Evolutionary conservation across 2,113 vertebrate species (phyloP).

Genomic region (Catharus minimus): DNA sequence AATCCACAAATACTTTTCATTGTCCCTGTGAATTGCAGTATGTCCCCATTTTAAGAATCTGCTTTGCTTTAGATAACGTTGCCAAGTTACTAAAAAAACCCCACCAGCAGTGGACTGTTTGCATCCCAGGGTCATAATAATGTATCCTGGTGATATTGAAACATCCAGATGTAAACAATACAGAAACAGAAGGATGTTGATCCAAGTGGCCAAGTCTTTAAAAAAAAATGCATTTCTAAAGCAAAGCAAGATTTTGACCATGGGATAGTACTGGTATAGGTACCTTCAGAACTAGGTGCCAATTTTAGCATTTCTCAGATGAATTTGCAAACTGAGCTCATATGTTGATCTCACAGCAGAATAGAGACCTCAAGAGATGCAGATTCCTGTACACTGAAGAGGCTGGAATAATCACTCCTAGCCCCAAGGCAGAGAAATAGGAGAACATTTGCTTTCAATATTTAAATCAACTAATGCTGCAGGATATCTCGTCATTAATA

Average conservation of each 20-base stretch:
- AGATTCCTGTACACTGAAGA: not conserved
- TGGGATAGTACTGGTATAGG: not conserved
- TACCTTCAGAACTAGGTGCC: not conserved
- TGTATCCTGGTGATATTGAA: conserved; percentile 39
- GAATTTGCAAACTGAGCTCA: not conserved
- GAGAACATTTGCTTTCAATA: conserved; percentile 42
- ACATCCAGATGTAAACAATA: conserved; percentile 28
- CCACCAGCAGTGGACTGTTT: conserved; percentile 9
- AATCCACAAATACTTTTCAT: not conserved
- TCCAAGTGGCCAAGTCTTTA: not conserved
- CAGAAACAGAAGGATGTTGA: not conserved
- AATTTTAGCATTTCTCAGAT: not conserved
- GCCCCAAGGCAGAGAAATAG: not conserved
- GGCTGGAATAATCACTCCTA: conserved; percentile 11
- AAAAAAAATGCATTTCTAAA: not conserved
- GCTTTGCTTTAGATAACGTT: conserved; percentile 42
- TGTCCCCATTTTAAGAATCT: conserved; percentile 41
- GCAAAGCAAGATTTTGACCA: not conserved
- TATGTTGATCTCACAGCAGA: not conserved
- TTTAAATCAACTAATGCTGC: not conserved
- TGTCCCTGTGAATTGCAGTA: conserved; percentile 9
- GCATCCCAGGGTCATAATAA: conserved; percentile 36
- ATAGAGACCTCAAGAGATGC: not conserved
- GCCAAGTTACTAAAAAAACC: conserved; percentile 41
- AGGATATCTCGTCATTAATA: not conserved